Base-by-base conservation (phyloP, 2,113 vertebrate genomes). In the Triplophysa siluroides region DNA sequence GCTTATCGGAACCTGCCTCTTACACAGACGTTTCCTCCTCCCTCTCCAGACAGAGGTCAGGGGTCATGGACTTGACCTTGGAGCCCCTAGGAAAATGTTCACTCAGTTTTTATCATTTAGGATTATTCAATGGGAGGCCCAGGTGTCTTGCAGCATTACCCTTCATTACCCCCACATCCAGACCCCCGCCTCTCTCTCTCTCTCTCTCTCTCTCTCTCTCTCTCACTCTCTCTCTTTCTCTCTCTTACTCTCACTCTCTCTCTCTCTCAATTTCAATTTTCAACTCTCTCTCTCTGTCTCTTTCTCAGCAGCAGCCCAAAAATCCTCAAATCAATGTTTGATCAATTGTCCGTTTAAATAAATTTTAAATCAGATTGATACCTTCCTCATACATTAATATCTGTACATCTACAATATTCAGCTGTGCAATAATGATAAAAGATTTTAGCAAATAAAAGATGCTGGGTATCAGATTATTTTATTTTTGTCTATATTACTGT, bases 51-150 rank as follows among this genome's bases (percentile, higher is more conserved):
- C 88, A 72, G 87, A 91, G 88, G 92, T 92, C 91, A 92, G 82
- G 83, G 92, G 91, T 92, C 85, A 54, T 91, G 92, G 88, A 94
- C 93, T 93, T 94, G 93, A 92, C 92, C 91, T 91, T 90, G 88
- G 90, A 78, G 86, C 88, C 88, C 90, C 88, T 86, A 83, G 86
- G 89, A 91, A 90, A 92, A 86, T 83, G 83, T 87, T 92, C 84
- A 84, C 86, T 89, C 87, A 86, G 88, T 89, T 86, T 83, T 80
- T 88, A 88, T 92, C 87, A 91, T 92, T 92, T 88, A 86, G 84
- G 88, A 90, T 92, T 91, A 92, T 93, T 89, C 87, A 75, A 87
- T 82, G 86, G 85, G 88, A 91, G 88, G 85, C 78, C 85, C 79
- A 7, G 76, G 85, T 43, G 89, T 89, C 83, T 56, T 81, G 43